A percentile compares a stretch with the other conserved stretches of the same genome.
These are phyloP conservation scores for Phengaris alcon DNA, from an alignment of 2,888 invertebrate species.

Conservation along the genomic window DNA sequence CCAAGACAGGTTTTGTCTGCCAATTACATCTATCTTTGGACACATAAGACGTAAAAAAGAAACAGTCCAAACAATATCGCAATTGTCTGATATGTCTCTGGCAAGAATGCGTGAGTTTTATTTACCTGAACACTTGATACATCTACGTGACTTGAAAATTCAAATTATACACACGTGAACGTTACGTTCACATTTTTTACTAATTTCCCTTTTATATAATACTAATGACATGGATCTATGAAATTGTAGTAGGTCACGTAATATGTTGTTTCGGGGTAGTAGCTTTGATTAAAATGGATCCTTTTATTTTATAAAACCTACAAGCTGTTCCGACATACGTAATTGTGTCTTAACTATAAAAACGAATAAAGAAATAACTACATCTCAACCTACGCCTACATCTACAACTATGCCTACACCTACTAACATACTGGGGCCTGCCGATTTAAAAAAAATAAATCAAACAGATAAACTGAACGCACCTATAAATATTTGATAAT, in stretches of 20 bases:
- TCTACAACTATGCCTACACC: no score
- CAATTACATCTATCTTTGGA: constrained; percentile 8
- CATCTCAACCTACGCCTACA: no score
- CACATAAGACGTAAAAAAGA: not conserved
- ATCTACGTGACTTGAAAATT: not conserved
- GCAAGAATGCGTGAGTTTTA: not conserved
- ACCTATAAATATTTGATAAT: no score
- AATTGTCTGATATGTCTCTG: not conserved
- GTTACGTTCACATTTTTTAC: not conserved
- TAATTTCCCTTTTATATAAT: not conserved
- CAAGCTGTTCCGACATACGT: no score
- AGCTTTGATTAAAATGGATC: not conserved
- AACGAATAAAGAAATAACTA: no score
- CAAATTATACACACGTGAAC: not conserved
- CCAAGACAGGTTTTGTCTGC: constrained; percentile 8
- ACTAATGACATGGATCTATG: constrained; percentile 4
- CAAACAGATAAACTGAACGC: no score
- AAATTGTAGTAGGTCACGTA: not conserved
- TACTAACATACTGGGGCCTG: no score
- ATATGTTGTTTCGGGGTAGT: not conserved
- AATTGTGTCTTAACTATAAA: no score
- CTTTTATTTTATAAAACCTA: not conserved
- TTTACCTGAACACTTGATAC: no score
- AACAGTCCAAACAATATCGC: not conserved
- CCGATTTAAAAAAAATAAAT: no score